Evolutionary conservation across 2,797 vertebrate species (phyloP).

Genomic region (Diplodus sargus): DNA sequence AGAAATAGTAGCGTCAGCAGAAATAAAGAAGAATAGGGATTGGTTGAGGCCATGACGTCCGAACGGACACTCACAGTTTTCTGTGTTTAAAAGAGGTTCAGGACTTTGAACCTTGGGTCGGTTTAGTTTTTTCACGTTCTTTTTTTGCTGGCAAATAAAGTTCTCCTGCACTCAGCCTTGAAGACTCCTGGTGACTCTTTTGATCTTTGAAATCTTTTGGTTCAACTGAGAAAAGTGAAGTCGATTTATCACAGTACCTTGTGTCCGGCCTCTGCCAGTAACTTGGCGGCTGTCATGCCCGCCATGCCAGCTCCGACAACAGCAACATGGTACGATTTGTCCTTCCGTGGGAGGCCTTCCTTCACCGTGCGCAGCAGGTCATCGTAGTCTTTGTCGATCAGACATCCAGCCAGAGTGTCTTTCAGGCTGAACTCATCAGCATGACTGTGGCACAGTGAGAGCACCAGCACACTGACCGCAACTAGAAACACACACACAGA

Average conservation of each 20-base stretch:
- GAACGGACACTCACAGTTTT: no score
- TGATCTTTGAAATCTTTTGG: no score
- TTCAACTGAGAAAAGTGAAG: no score
- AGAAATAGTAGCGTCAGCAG: no score
- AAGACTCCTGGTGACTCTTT: no score
- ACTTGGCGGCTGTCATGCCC: conserved; percentile 79
- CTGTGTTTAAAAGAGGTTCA: no score
- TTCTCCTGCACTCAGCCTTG: no score
- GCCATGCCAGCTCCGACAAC: conserved; percentile 79
- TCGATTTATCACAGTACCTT: conserved; percentile 50
- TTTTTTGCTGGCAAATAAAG: no score
- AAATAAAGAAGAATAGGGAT: no score
- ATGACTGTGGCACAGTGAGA: neutral
- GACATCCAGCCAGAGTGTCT: conserved; percentile 73
- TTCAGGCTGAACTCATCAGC: neutral
- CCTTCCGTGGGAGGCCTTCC: conserved; percentile 67
- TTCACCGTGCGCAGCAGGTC: conserved; percentile 68
- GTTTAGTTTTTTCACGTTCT: no score
- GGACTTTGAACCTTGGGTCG: no score
- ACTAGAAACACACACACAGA: conserved; percentile 3
- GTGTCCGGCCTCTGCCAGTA: conserved; percentile 78
- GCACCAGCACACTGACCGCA: conserved; percentile 10
- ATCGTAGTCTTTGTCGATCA: conserved; percentile 80
- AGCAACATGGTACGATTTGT: conserved; percentile 52
- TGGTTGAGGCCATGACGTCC: no score